Conservation (phyloP, 92 coral and sea anemone genomes). For the Actinostola sp. region DNA sequence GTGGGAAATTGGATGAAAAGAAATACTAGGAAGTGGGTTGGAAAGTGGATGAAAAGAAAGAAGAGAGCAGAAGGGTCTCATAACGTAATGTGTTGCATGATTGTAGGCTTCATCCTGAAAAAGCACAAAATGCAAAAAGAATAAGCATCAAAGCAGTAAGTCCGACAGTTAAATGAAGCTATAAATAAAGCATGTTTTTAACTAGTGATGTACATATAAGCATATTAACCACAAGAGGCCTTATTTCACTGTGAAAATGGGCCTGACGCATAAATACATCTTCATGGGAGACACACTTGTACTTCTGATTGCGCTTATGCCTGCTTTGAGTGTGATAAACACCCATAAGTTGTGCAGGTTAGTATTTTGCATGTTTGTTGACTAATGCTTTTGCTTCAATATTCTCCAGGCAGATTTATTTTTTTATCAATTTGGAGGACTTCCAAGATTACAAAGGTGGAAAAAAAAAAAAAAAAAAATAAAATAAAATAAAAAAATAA, state of each 20-base stretch:
- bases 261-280: too few relatives aligned
- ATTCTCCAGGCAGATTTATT: conserved; percentile 71
- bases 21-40: too few relatives aligned
- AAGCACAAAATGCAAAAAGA: conserved; percentile 82
- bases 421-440: conserved; percentile 77
- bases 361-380: neutral
- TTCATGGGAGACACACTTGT: too few relatives aligned
- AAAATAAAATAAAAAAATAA: too few relatives aligned
- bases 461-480: neutral
- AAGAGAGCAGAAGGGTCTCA: neutral
- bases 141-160: conserved; percentile 80
- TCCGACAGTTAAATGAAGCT: too few relatives aligned
- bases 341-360: neutral
- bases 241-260: too few relatives aligned
- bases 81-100: neutral
- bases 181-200: too few relatives aligned
- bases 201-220: too few relatives aligned
- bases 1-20: too few relatives aligned
- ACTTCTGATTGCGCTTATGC: too few relatives aligned
- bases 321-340: too few relatives aligned
- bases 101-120: conserved; percentile 81
- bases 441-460: conserved; percentile 85
- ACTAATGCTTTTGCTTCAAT: neutral
- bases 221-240: too few relatives aligned
- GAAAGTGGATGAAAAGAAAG: neutral